phyloP scores from a whole-genome alignment of 2,113 vertebrate species.

The Syngnathus scovelli region DNA sequence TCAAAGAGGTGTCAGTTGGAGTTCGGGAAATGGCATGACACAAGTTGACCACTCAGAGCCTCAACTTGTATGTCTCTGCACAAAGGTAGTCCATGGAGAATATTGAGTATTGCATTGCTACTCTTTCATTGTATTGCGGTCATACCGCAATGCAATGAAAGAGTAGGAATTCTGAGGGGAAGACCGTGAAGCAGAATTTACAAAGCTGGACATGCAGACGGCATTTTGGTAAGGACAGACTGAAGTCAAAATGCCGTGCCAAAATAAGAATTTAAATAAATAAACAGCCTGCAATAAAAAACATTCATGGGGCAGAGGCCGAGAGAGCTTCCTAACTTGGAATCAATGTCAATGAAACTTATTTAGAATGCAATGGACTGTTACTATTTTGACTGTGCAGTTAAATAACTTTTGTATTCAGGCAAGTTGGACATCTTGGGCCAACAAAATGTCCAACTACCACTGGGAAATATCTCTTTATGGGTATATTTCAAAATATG shows the following conservation, averaged over 20 bases:
- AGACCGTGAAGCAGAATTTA: constrained; percentile 44
- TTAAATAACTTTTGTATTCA: constrained; percentile 43
- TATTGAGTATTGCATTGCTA: constrained; percentile 29
- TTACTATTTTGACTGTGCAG: constrained; percentile 32
- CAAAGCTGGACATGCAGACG: constrained; percentile 22
- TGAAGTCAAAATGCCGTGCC: constrained; percentile 48
- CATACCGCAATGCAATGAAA: constrained; percentile 43
- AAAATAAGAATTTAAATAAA: constrained; percentile 31
- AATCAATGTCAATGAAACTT: constrained; percentile 67
- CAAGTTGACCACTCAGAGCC: constrained; percentile 44
- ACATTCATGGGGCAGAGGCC: constrained; percentile 42
- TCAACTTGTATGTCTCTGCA: constrained; percentile 58
- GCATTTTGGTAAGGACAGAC: constrained; percentile 33
- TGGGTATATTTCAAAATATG: not conserved
- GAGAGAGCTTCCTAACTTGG: constrained; percentile 42
- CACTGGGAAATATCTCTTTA: not conserved
- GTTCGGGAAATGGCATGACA: constrained; percentile 56
- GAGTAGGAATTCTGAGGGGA: constrained; percentile 38
- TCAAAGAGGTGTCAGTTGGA: constrained; percentile 56
- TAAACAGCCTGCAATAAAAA: constrained; percentile 35
- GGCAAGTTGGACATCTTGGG: not conserved
- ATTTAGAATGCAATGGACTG: constrained; percentile 47
- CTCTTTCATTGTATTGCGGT: not conserved
- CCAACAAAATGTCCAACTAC: constrained; percentile 13
- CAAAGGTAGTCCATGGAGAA: constrained; percentile 52